Evolutionary conservation across 2,113 vertebrate species (phyloP), one percentile per base, ranked within the genome.

Genomic region (Mus musculus): DNA sequence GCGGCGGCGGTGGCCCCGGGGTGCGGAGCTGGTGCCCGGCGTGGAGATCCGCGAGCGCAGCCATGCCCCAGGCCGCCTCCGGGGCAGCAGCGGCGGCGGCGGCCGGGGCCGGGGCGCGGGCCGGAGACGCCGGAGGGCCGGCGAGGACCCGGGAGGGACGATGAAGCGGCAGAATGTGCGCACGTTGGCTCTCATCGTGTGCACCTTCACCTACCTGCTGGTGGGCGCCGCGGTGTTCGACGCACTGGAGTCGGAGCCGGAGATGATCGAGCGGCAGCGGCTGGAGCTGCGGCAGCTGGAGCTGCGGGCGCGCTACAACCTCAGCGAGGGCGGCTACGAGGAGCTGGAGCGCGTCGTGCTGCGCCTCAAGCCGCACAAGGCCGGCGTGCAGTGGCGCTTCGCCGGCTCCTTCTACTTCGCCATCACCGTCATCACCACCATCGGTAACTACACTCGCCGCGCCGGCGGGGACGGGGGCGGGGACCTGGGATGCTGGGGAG

Each of bases 111-210:
- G 91, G 98, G 97, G 96, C 96, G 82, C 96, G 97, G 96, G 97
- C 98, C 97, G 94, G 97, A 89, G 97, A 97, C 97, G 98, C 98
- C 94, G 59, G 95, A 91, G 96, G 90, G 54, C 97, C 95, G 95
- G 92, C 92, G 84, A 97, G 87, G 95, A 91, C 96, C 92, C 90
- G 96, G 96, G 97, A 97, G 98, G 98, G 98, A 99, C 98, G 98
- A 99, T 99, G 99, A 99, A 99, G 99, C 98, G 99, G 99, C 99
- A 99, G 97, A 99, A 99, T 99, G 99, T 99, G 98, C 97, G 99
- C 98, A 99, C 99, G 97, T 98, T 99, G 98, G 99, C 99, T 42
- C 99, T 99, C 95, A 99, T 99, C 98, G 97, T 99, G 97, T 99
- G 99, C 98, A 99, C 99, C 98, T 99, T 99, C 98, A 99, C 99